Evolutionary conservation across 2,113 vertebrate species (phyloP), one percentile per base, ranked within the genome.

Genomic region (Sclerurus mexicanus): DNA sequence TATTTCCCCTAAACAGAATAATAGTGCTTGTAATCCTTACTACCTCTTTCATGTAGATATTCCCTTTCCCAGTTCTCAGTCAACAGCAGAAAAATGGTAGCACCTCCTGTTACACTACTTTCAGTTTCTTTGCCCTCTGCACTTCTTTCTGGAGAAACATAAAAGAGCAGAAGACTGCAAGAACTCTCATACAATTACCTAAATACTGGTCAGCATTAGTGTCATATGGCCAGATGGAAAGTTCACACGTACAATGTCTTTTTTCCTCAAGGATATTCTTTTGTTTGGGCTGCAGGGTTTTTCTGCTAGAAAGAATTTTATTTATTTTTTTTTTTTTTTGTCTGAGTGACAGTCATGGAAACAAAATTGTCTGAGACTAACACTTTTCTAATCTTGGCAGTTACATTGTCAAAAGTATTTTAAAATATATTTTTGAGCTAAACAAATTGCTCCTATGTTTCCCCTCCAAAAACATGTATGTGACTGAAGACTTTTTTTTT

Each of bases 1-100:
- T 58, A 37, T 53, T 73, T 90, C 4, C 17, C 21, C 11, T 59
- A 82, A 90, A 30, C 33, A 39, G 18, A 71, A 56, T 56, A 75
- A 24, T 28, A 46, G 5, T n/a, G 1, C 11, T 47, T 33, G 37
- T 16, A 52, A 16, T 24, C 39, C 7, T 66, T 22, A 24, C 35
- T 47, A 8, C 3, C 8, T 69, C 30, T 27, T 49, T 55, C 40
- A n/a, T 0, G 0, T 14, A 46, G 16, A 55, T 14, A 71, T 49
- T 53, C 12, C 3, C 5, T 71, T 78, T 71, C 27, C 39, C 12
- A 56, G 15, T 37, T 50, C 31, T 60, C 35, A 67, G 28, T 27
- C 14, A 82, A 47, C 7, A 81, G n/a, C 20, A 55, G 14, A 86
- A 68, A 85, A 87, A 59, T 19, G 2, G 27, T 9, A 42, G 6